Percentiles rank a stretch among this genome's conserved stretches.
These are phyloP conservation scores for Sebastes trivittatus DNA, from an alignment of 2,797 vertebrate genomes.

Conservation along the genomic window DNA sequence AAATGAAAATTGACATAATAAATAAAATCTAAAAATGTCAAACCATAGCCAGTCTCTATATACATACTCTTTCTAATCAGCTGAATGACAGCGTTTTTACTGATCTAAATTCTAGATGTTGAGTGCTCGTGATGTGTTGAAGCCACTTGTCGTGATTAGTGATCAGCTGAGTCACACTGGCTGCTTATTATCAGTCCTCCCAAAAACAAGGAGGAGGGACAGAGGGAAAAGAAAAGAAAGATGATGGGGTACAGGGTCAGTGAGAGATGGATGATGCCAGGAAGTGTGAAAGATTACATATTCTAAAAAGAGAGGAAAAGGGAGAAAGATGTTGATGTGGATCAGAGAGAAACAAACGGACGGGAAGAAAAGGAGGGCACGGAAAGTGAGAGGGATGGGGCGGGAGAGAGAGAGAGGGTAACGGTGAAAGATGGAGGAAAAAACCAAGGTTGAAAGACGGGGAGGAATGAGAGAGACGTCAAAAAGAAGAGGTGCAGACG, in stretches of 20 bases:
- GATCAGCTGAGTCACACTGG: constrained; percentile 20
- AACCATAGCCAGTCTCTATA: no score
- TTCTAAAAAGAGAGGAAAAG: constrained; percentile 56
- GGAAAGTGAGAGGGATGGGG: constrained; percentile 51
- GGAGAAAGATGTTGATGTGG: constrained; percentile 50
- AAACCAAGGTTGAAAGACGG: constrained; percentile 74
- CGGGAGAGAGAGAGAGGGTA: constrained; percentile 50
- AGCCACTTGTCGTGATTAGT: constrained; percentile 1
- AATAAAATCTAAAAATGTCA: neutral
- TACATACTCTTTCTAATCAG: neutral
- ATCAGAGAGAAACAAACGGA: constrained; percentile 58
- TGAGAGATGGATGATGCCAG: constrained; percentile 49
- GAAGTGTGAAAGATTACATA: constrained; percentile 58
- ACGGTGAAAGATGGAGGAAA: constrained; percentile 75
- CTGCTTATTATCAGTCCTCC: constrained; percentile 4
- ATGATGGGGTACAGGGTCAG: constrained; percentile 15
- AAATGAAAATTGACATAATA: neutral
- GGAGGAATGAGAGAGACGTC: constrained; percentile 78
- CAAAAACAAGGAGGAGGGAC: neutral
- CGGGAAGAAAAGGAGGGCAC: constrained; percentile 55
- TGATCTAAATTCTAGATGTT: neutral
- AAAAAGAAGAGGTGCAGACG: constrained; percentile 76
- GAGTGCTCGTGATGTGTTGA: constrained; percentile 1
- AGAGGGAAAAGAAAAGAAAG: constrained; percentile 4
- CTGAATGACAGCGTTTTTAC: neutral